Evolutionary conservation across 2,888 invertebrate genomes (phyloP), one percentile per base, ranked within the genome.

Genomic region (Formica aserva): DNA sequence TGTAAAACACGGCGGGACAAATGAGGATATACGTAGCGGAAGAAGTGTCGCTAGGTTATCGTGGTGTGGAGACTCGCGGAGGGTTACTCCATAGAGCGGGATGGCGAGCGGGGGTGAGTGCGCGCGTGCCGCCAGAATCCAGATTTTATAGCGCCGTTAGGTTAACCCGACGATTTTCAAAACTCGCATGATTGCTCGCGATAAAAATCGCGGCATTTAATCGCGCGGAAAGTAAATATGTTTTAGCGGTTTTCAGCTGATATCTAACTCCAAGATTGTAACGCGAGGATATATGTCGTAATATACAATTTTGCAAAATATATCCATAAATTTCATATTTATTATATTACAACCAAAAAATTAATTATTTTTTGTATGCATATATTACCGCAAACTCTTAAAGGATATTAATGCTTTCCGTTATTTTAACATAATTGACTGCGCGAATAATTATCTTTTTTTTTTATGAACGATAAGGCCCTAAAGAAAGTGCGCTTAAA

Each of bases 21-120:
- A 94, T 92, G 93, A 93, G 93, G 89, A 93, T 93, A 93, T 93
- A 93, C 92, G 93, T 91, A 91, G 88, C 85, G 89, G 89, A 91
- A 90, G 87, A 89, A 91, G 91, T 87, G 90, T 88, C 84, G 85
- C 88, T 84, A 83, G 84, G 84, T 87, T 80, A 86, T 88, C 86
- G 83, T 83, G 89, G 83, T 74, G 72, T 83, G 89, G 87, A 83
- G 87, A 65, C 77, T 76, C 83, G 78, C 62, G 66, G 69, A 76
- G 83, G 78, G 85, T 69, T 69, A 75, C 65, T 57, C 60, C 76
- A 84, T 57, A 77, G 85, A 83, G 85, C 66, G 80, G 48, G n/a
- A n/a, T 35, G 77, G 67, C 74, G 52, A 82, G 71, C 84, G 63
- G 74, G 84, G 75, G 22, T 69, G 84, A 76, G 77, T 80, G 82